Evolutionary conservation across 1,140 invertebrate species (phyloP), one percentile per base, ranked within the genome.

Genomic region (Thalassaphorura encarpata): DNA sequence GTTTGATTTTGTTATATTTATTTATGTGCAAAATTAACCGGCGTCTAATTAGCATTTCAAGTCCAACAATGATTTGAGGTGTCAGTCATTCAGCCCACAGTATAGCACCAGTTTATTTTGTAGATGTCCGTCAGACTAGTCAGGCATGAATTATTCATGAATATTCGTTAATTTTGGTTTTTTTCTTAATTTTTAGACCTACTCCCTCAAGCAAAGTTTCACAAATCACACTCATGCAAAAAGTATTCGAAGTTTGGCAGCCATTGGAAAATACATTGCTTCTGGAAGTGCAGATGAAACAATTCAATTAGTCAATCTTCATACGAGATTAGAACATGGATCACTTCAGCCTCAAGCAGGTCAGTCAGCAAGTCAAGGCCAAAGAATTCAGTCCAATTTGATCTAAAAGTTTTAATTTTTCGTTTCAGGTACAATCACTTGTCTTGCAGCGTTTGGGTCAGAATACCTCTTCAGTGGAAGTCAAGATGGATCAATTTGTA

Each of bases 271-370:
- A 66, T 85, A 83, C 71, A 70, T 95, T 42, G 89, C 87, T 15
- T 90, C 88, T 21, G 89, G 89, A 11, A 84, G 87, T 41, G 80
- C 83, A n/a, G 92, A 97, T 75, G 92, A 96, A 74, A 81, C 82
- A 43, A 82, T 96, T 60, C 80, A 84, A 45, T 70, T 97, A 1
- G 90, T 91, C 66, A 84, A 95, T 69, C 79, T 97, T 72, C 78
- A 79, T 48, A 77, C 76, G 1, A 74, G 87, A 24, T 80, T 78
- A 60, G 87, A 93, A 70, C 77, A 81, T 66, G 87, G 85, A 33
- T 80, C 83, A 58, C 70, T 97, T 18, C 79, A 82, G 64, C 80
- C 89, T 53, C 91, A 96, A 69, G 75, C 80, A 70, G 85, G 87
- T 75, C 72, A 59, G 42, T 49, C 41, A 39, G n/a, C n/a, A n/a